Evolutionary conservation across 1,140 invertebrate genomes (phyloP).

Genomic region (Papilio helenus): DNA sequence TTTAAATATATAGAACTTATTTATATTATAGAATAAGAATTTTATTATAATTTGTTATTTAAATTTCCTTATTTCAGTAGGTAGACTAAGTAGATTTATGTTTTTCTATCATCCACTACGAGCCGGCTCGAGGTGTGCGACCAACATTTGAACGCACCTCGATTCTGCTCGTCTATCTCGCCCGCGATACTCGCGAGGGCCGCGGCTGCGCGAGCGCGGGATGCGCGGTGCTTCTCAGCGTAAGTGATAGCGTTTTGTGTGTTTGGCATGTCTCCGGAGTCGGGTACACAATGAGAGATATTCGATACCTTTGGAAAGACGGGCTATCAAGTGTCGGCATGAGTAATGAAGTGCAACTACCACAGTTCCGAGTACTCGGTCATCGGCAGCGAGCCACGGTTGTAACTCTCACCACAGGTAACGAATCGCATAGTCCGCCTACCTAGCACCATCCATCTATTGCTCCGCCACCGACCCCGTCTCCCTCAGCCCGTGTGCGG

Average conservation of each 20-base stretch:
- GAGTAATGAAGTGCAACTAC: slow-evolving; percentile 95
- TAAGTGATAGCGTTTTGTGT: slow-evolving; percentile 85
- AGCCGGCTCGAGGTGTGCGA: slow-evolving; percentile 57
- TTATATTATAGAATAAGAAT: neutral
- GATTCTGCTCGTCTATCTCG: slow-evolving; percentile 80
- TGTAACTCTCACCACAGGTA: slow-evolving; percentile 97
- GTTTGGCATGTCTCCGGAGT: slow-evolving; percentile 87
- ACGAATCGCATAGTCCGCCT: slow-evolving; percentile 69
- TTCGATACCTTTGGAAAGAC: slow-evolving; percentile 97
- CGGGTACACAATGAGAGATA: slow-evolving; percentile 99
- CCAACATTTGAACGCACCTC: slow-evolving; percentile 59
- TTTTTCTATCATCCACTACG: slow-evolving; percentile 77
- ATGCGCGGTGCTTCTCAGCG: slow-evolving; percentile 76
- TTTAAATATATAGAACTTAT: slow-evolving; percentile 9
- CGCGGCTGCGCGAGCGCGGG: slow-evolving; percentile 60
- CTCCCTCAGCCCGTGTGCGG: slow-evolving; percentile 79
- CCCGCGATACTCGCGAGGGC: slow-evolving; percentile 63
- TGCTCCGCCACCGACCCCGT: slow-evolving; percentile 75
- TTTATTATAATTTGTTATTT: slow-evolving; percentile 41
- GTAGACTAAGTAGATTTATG: slow-evolving; percentile 66
- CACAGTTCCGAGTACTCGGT: slow-evolving; percentile 97
- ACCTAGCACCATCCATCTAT: slow-evolving; percentile 73
- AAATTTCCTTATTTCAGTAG: slow-evolving; percentile 51
- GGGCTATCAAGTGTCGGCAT: slow-evolving; percentile 94
- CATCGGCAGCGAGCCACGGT: slow-evolving; percentile 95